A percentile compares a stretch with the other conserved stretches of the same genome.
Conservation (phyloP, 2,797 vertebrate species). For the Cuculus canorus region DNA sequence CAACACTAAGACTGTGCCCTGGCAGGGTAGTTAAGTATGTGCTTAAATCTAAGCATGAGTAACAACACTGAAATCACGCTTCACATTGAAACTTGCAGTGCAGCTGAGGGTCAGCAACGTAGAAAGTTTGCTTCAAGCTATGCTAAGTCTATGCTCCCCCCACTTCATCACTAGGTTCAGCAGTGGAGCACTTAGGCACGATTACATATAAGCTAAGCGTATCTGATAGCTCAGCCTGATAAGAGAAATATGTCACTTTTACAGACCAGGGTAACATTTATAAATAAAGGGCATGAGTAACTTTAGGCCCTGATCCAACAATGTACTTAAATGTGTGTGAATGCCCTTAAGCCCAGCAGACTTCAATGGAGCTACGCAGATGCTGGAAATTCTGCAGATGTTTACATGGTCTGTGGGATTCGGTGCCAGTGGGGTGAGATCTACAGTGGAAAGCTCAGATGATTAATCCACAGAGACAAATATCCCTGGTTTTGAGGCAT, state of each 20-base stretch:
- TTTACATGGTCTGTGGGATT: constrained; percentile 17
- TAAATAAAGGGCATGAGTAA: constrained; percentile 59
- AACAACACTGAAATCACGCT: background rate
- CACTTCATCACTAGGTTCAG: background rate
- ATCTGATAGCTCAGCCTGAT: constrained; percentile 41
- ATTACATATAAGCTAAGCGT: background rate
- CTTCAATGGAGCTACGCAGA: constrained; percentile 37
- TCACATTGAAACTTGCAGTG: background rate
- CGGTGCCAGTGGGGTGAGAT: background rate
- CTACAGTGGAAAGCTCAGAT: constrained; percentile 18
- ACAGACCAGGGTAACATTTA: constrained; percentile 45
- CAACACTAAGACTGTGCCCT: background rate
- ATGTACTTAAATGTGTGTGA: constrained; percentile 46
- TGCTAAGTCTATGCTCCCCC: background rate
- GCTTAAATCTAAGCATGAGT: background rate
- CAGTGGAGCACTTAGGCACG: background rate
- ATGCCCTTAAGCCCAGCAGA: constrained; percentile 33
- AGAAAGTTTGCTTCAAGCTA: background rate
- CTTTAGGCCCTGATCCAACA: constrained; percentile 43
- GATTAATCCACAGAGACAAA: background rate
- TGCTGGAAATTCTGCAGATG: constrained; percentile 22
- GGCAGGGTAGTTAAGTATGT: background rate
- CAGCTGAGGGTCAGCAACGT: background rate
- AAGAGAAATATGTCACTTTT: constrained; percentile 54
- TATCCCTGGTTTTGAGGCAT: background rate